A percentile compares a stretch with the other conserved stretches of the same genome.
phyloP scores from a whole-genome alignment of 1,140 invertebrate genomes.

The Fopius arisanus region DNA sequence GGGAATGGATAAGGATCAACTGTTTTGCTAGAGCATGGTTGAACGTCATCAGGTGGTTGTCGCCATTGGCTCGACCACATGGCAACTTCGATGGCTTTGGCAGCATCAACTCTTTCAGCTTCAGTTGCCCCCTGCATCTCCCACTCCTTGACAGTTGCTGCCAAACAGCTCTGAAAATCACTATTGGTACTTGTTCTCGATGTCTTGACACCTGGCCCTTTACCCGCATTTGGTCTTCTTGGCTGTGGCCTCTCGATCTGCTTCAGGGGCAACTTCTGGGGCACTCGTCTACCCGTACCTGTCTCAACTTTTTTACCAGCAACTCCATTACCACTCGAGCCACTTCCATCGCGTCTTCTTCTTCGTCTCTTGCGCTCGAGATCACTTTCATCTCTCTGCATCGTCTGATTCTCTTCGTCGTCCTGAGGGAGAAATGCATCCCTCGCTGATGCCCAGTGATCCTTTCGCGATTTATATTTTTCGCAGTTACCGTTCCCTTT shows the following conservation, averaged over 20 bases:
- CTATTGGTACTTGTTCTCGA: slow-evolving; percentile 42
- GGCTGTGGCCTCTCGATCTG: slow-evolving; percentile 49
- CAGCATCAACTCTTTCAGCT: slow-evolving; percentile 39
- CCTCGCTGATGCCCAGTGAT: slow-evolving; percentile 60
- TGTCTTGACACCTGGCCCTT: slow-evolving; percentile 38
- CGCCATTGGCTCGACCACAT: slow-evolving; percentile 56
- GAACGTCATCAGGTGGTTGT: slow-evolving; percentile 65
- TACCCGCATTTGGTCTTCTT: slow-evolving; percentile 28
- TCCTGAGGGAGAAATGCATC: slow-evolving; percentile 57
- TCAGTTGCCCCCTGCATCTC: slow-evolving; percentile 48
- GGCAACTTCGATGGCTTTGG: slow-evolving; percentile 47
- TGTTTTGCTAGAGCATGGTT: slow-evolving; percentile 70
- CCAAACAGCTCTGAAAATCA: slow-evolving; percentile 44
- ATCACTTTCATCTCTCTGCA: slow-evolving; percentile 44
- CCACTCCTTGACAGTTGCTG: slow-evolving; percentile 51
- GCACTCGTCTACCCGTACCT: slow-evolving; percentile 47
- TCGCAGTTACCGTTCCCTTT: slow-evolving; percentile 45
- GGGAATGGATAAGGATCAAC: slow-evolving; percentile 63
- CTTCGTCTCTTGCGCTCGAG: slow-evolving; percentile 47
- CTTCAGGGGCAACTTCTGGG: slow-evolving; percentile 53
- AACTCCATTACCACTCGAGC: slow-evolving; percentile 40
- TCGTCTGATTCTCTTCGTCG: slow-evolving; percentile 44
- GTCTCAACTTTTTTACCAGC: slow-evolving; percentile 36
- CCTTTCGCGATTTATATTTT: slow-evolving; percentile 55
- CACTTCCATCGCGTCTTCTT: slow-evolving; percentile 48